These are phyloP conservation scores for Cosmia trapezina DNA, from an alignment of 2,888 invertebrate genomes.

Conservation along the genomic window DNA sequence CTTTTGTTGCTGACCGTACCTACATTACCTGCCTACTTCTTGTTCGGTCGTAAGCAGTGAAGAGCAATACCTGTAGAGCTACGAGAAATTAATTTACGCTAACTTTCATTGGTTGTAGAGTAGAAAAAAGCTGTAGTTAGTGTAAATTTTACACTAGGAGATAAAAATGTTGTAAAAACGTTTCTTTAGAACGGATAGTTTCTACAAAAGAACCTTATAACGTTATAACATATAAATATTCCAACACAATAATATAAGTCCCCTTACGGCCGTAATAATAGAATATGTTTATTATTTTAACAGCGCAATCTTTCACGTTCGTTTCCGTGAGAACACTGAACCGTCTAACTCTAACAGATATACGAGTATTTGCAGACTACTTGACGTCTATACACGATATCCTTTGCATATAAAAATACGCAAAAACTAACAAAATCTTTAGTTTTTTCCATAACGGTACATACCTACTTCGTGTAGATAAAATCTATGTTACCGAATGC, in stretches of 20 bases:
- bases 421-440: constrained; percentile 35
- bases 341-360: constrained; percentile 1
- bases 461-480: constrained; percentile 42
- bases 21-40: too few species aligned
- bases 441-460: constrained; percentile 33
- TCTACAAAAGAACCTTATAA: not conserved
- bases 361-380: constrained; percentile 45
- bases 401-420: constrained; percentile 38
- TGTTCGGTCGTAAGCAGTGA: not conserved
- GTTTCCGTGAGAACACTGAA: constrained; percentile 39
- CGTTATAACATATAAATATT: not conserved
- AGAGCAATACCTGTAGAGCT: too few species aligned
- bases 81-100: too few species aligned
- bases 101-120: too few species aligned
- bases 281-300: constrained; percentile 39
- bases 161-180: too few species aligned
- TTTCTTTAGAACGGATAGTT: not conserved
- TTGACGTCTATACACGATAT: constrained; percentile 29
- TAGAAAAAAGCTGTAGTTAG: too few species aligned
- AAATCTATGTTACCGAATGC: constrained; percentile 25
- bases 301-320: constrained; percentile 28
- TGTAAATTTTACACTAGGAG: too few species aligned
- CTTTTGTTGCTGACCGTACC: too few species aligned
- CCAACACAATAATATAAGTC: constrained; percentile 13
- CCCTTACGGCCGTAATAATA: constrained; percentile 16